These are phyloP conservation scores for Anhinga anhinga DNA, from an alignment of 2,113 vertebrate species.

Conservation along the genomic window DNA sequence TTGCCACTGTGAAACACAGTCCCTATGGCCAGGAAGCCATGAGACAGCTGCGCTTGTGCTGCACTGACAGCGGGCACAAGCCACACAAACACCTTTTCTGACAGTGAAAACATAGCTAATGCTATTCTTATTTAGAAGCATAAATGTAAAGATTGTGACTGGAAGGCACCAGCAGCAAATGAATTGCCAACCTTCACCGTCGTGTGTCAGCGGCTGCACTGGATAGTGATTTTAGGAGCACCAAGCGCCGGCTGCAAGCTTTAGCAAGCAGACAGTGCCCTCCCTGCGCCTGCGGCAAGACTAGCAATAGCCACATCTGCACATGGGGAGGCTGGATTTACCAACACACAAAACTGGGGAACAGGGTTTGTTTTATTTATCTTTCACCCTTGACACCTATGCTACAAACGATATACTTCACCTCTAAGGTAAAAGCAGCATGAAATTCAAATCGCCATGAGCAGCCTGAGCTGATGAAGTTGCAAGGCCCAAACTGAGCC, in stretches of 20 bases:
- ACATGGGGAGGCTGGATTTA: neutral
- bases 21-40: neutral
- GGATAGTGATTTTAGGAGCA: neutral
- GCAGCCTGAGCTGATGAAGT: neutral
- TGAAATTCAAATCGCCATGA: neutral
- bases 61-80: neutral
- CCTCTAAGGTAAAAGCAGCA: neutral
- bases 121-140: neutral
- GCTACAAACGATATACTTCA: neutral
- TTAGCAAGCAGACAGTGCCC: neutral
- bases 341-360: neutral
- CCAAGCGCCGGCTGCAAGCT: neutral
- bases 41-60: neutral
- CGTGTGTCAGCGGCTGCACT: fast-evolving
- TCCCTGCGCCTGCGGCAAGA: neutral
- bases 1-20: neutral
- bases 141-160: neutral
- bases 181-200: neutral
- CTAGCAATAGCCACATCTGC: fast-evolving
- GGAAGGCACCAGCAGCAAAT: neutral
- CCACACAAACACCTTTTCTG: neutral
- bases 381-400: neutral
- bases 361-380: neutral
- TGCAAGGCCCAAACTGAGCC: no score
- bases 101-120: neutral